A percentile compares a stretch with the other conserved stretches of the same genome.
Conservation (phyloP, 2,888 invertebrate genomes). For the Hemaris fuciformis region DNA sequence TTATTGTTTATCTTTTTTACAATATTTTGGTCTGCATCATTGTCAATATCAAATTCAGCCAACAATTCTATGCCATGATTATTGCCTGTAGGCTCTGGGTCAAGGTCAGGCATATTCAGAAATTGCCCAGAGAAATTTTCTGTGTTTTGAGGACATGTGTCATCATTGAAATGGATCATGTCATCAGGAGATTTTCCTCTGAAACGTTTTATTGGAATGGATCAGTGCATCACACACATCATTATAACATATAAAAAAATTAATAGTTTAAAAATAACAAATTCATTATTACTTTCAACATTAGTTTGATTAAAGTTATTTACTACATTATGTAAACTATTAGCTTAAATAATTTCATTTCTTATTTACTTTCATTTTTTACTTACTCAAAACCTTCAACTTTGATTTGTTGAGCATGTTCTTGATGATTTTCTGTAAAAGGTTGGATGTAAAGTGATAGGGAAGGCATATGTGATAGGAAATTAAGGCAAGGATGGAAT, state of each 20-base stretch:
- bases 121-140: slow-evolving; percentile 58
- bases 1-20: slow-evolving; percentile 42
- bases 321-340: too few relatives aligned
- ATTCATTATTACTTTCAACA: too few relatives aligned
- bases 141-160: slow-evolving; percentile 49
- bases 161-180: slow-evolving; percentile 55
- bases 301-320: too few relatives aligned
- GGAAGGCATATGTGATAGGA: slow-evolving; percentile 22
- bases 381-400: slow-evolving; percentile 23
- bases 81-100: slow-evolving; percentile 45
- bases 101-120: slow-evolving; percentile 69
- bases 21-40: slow-evolving; percentile 55
- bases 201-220: too few relatives aligned
- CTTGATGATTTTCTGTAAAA: slow-evolving; percentile 27
- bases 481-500: slow-evolving; percentile 23
- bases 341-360: background rate
- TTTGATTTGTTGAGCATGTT: slow-evolving; percentile 11
- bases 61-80: slow-evolving; percentile 57
- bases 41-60: slow-evolving; percentile 65
- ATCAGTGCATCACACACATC: too few relatives aligned
- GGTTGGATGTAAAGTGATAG: slow-evolving; percentile 21
- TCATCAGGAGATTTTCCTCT: slow-evolving; percentile 49
- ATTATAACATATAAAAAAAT: too few relatives aligned
- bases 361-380: background rate
- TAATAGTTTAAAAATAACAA: too few relatives aligned